Evolutionary conservation across 1,140 invertebrate genomes (phyloP).

Genomic region (Polypedilum vanderplanki): DNA sequence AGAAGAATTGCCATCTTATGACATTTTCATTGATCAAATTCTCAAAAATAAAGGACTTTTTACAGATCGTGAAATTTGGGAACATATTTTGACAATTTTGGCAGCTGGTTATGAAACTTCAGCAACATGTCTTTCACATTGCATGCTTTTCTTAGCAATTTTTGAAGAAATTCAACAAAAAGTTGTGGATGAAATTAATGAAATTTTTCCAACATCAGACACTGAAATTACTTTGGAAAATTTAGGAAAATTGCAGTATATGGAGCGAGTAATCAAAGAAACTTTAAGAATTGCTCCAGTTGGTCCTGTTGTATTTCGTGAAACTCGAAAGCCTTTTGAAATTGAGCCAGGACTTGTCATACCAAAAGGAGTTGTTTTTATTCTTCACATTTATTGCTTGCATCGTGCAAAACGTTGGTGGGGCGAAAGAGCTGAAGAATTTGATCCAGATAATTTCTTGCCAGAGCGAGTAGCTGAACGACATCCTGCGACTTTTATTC

Average conservation of each 20-base stretch:
- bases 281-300: conserved; percentile 50
- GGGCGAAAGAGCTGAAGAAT: conserved; percentile 12
- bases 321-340: conserved; percentile 6
- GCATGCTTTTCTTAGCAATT: background rate
- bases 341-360: conserved; percentile 25
- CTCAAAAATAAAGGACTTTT: background rate
- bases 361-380: conserved; percentile 23
- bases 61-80: background rate
- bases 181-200: conserved; percentile 3
- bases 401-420: conserved; percentile 9
- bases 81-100: conserved; percentile 23
- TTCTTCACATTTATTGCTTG: conserved; percentile 3
- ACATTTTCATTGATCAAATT: conserved; percentile 13
- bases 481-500: conserved; percentile 48
- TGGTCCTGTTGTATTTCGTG: conserved; percentile 47
- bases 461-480: conserved; percentile 46
- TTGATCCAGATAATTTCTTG: conserved; percentile 46
- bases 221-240: background rate
- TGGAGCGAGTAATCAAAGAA: conserved; percentile 55
- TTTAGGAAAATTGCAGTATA: conserved; percentile 43
- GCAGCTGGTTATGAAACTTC: conserved; percentile 20
- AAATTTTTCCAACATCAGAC: background rate
- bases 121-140: background rate
- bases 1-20: background rate
- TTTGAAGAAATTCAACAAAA: conserved; percentile 15